These are phyloP conservation scores for Vidua macroura DNA, from an alignment of 2,113 vertebrate species.

Conservation along the genomic window DNA sequence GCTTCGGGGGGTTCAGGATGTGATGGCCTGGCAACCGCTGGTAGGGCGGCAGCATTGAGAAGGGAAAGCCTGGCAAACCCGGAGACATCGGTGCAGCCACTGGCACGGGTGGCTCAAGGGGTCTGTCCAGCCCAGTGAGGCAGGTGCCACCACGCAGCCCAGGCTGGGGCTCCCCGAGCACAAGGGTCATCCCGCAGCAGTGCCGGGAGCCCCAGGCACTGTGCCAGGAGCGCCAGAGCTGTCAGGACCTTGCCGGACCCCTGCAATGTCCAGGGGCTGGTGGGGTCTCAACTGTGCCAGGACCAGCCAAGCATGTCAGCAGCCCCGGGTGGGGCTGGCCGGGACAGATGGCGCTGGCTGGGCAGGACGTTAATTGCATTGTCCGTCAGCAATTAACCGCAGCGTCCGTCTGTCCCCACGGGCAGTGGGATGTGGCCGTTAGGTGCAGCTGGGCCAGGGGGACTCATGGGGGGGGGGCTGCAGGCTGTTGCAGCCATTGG, in stretches of 20 bases:
- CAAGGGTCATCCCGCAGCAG: not conserved
- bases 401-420: not conserved
- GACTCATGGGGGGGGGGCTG: not conserved
- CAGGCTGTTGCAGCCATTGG: not conserved
- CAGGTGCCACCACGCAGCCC: fast-evolving
- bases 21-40: not conserved
- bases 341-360: not conserved
- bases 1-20: not conserved
- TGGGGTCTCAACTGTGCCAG: fast-evolving
- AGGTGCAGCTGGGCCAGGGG: fast-evolving
- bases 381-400: not conserved
- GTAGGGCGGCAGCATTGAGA: fast-evolving
- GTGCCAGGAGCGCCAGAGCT: fast-evolving
- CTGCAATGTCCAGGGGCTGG: no score
- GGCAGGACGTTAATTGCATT: not conserved
- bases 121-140: not conserved
- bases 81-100: fast-evolving
- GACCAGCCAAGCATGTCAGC: not conserved
- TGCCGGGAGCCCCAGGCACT: not conserved
- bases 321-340: not conserved
- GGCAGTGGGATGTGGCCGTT: not conserved
- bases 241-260: not conserved
- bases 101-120: fast-evolving
- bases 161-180: fast-evolving
- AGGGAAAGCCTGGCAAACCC: no score